Evolutionary conservation across 2,888 invertebrate genomes (phyloP).

Genomic region (Callosobruchus maculatus): DNA sequence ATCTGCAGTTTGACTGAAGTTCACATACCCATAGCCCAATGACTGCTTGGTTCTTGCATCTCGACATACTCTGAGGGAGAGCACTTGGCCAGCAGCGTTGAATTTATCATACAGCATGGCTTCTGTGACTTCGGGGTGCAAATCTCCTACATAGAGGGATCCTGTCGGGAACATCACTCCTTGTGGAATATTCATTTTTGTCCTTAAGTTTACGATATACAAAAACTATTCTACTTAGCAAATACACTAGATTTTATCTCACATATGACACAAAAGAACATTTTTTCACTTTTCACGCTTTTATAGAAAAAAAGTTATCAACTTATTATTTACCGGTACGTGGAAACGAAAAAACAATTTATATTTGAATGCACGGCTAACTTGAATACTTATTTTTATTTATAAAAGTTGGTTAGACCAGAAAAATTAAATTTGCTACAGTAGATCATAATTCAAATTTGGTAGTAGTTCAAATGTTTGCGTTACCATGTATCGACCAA

Average conservation of each 20-base stretch:
- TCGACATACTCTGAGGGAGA: constrained; percentile 97
- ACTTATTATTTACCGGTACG: constrained; percentile 5
- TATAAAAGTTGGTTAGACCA: not conserved
- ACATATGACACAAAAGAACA: constrained; percentile 11
- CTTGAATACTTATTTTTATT: constrained; percentile 2
- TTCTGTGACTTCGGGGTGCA: constrained; percentile 97
- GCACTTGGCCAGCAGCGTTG: constrained; percentile 94
- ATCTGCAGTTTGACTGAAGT: constrained; percentile 98
- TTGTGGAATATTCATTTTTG: constrained; percentile 40
- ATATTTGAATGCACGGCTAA: constrained; percentile 7
- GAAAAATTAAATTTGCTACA: no score
- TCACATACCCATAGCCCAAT: constrained; percentile 99
- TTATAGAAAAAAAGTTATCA: constrained; percentile 22
- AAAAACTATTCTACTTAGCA: constrained; percentile 20
- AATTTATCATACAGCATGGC: constrained; percentile 99
- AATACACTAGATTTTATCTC: constrained; percentile 15
- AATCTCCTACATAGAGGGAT: constrained; percentile 97
- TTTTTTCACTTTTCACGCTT: constrained; percentile 13
- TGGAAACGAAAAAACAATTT: constrained; percentile 18
- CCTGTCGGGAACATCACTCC: constrained; percentile 81
- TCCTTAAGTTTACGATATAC: constrained; percentile 13
- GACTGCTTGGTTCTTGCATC: constrained; percentile 96
- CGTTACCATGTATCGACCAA: no score
- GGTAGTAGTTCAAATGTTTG: no score
- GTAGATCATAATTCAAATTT: no score